Percentiles rank a stretch among this genome's conserved stretches.
phyloP scores from a whole-genome alignment of 2,888 invertebrate genomes.

The Sinodicranocentrus sp. region DNA sequence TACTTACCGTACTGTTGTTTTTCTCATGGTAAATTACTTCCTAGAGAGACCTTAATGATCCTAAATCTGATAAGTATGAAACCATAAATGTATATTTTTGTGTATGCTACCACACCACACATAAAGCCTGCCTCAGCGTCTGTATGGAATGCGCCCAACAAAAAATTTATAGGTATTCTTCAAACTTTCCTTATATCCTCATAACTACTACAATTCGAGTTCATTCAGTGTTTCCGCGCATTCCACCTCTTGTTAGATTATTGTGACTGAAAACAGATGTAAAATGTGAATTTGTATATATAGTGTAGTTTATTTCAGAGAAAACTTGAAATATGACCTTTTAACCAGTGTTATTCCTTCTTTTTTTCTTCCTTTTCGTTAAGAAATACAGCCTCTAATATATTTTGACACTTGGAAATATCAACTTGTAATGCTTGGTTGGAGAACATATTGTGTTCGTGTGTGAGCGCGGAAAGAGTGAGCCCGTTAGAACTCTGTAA shows the following conservation, averaged over 20 bases:
- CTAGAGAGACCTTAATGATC: conserved; percentile 64
- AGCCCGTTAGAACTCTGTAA: not conserved
- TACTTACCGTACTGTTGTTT: conserved; percentile 62
- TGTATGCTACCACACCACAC: not conserved
- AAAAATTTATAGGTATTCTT: no score
- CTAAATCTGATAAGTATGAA: conserved; percentile 52
- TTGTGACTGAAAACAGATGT: conserved; percentile 45
- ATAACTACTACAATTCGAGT: no score
- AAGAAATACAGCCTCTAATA: conserved; percentile 14
- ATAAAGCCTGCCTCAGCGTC: not conserved
- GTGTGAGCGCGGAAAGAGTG: not conserved
- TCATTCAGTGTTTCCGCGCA: no score
- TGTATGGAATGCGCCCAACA: not conserved
- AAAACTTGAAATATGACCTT: conserved; percentile 59
- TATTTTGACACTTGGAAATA: conserved; percentile 24
- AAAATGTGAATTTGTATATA: conserved; percentile 29
- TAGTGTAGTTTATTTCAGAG: conserved; percentile 21
- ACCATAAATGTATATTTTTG: conserved; percentile 50
- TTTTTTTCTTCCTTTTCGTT: not conserved
- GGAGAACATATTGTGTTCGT: no score
- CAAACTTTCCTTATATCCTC: no score
- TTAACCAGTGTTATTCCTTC: conserved; percentile 21
- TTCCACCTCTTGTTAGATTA: conserved; percentile 8
- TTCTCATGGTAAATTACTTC: conserved; percentile 65
- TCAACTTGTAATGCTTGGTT: conserved; percentile 27